Evolutionary conservation across 2,888 invertebrate genomes (phyloP).

Genomic region (Stenotaenia linearis): DNA sequence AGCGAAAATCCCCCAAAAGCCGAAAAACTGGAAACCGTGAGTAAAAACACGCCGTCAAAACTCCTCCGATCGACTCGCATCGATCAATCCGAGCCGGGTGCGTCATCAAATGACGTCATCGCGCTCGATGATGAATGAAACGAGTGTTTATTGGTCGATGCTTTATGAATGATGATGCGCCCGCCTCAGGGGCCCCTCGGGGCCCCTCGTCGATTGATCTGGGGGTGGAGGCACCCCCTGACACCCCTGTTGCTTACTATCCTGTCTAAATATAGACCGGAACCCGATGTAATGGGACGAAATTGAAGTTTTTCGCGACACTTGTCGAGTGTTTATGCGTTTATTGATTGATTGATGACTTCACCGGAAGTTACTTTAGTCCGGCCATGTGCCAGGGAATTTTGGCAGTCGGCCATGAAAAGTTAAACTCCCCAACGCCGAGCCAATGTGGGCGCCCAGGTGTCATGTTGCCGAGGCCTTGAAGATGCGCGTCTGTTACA

Average conservation of each 20-base stretch:
- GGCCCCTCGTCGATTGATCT: not conserved
- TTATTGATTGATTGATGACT: not conserved
- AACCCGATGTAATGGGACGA: too few species aligned
- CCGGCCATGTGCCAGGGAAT: not conserved
- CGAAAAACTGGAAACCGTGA: not conserved
- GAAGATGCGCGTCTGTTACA: not conserved
- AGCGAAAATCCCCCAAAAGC: too few species aligned
- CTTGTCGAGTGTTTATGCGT: not conserved
- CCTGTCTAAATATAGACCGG: too few species aligned
- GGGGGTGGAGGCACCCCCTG: not conserved
- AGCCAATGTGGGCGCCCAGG: not conserved
- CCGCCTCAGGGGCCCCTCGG: not conserved
- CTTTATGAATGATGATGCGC: not conserved
- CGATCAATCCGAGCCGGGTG: not conserved
- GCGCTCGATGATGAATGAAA: not conserved
- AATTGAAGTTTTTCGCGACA: too few species aligned
- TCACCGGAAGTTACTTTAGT: not conserved
- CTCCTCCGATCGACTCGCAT: not conserved
- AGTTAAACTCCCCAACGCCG: not conserved
- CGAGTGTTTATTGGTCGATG: not conserved
- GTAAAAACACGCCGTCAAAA: not conserved
- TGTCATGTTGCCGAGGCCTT: not conserved
- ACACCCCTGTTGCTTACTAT: too few species aligned
- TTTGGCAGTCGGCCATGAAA: not conserved
- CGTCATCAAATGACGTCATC: not conserved